Evolutionary conservation across 37 sponge, comb jelly and placozoan species (phyloP).

Genomic region (Bolinopsis microptera): DNA sequence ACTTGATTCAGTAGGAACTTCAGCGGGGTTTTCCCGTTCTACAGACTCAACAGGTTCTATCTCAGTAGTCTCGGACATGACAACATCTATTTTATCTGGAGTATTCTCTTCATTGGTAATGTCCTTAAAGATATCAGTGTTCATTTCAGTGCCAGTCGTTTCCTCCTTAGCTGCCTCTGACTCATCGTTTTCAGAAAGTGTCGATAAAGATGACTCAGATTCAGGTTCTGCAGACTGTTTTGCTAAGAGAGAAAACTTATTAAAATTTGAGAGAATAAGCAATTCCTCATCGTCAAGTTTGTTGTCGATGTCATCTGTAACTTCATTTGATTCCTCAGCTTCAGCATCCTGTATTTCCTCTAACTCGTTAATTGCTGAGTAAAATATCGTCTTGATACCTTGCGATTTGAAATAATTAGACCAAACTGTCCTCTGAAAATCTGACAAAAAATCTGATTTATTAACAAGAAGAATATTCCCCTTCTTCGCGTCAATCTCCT

Average conservation of each 20-base stretch:
- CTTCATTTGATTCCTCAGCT: not conserved
- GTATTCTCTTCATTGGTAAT: not conserved
- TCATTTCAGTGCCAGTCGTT: not conserved
- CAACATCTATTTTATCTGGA: not conserved
- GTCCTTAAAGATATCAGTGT: not conserved
- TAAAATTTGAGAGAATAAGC: not conserved
- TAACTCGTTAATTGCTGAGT: constrained; percentile 66
- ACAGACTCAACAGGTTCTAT: not conserved
- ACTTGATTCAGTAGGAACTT: not conserved
- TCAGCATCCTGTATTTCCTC: not conserved
- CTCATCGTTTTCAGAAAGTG: not conserved
- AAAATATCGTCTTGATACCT: constrained; percentile 31
- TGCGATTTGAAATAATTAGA: constrained; percentile 19
- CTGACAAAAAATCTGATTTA: constrained; percentile 84
- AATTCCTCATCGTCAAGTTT: constrained; percentile 19
- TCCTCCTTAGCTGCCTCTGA: constrained; percentile 9
- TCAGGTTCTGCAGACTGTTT: not conserved
- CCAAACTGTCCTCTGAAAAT: constrained; percentile 75
- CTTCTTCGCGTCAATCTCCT: constrained; percentile 72
- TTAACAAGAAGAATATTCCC: constrained; percentile 79
- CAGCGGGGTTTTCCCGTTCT: no score
- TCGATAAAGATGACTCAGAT: not conserved
- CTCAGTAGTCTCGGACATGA: not conserved
- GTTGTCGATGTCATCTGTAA: not conserved
- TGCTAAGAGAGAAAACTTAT: constrained; percentile 21